These are phyloP conservation scores for Phylloscopus trochiloides DNA, from an alignment of 2,113 vertebrate species.

Conservation along the genomic window DNA sequence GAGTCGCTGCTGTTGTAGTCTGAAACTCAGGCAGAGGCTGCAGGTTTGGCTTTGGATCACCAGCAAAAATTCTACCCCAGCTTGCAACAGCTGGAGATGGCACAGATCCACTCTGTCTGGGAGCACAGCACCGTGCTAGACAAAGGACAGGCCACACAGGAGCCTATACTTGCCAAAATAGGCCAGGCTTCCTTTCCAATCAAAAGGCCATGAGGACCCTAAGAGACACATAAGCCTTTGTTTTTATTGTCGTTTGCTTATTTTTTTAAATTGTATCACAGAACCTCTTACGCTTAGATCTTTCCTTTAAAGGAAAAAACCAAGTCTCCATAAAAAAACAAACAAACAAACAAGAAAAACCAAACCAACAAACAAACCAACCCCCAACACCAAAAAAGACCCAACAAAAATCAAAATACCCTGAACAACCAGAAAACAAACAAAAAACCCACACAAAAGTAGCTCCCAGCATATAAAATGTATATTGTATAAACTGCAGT, in stretches of 20 bases:
- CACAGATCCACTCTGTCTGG: background rate
- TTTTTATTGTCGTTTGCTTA: background rate
- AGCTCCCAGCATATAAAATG: background rate
- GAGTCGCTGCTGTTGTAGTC: background rate
- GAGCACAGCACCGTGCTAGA: background rate
- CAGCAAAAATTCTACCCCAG: background rate
- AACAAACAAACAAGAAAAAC: background rate
- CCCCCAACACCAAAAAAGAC: background rate
- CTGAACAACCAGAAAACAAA: accelerated
- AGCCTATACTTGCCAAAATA: background rate
- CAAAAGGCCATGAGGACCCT: accelerated
- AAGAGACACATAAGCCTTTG: accelerated
- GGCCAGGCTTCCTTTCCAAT: background rate
- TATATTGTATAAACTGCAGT: background rate
- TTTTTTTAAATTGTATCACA: background rate
- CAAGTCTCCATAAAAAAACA: background rate
- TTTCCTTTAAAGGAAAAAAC: background rate
- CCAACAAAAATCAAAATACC: background rate
- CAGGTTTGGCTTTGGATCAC: background rate
- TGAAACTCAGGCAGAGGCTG: background rate
- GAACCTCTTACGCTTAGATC: background rate
- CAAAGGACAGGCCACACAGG: background rate
- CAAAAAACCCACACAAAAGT: background rate
- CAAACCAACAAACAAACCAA: background rate
- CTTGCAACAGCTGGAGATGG: background rate